A percentile compares a stretch with the other conserved stretches of the same genome.
Evolutionary conservation across 2,113 vertebrate species (phyloP).

Genomic region (Pluvialis apricaria): DNA sequence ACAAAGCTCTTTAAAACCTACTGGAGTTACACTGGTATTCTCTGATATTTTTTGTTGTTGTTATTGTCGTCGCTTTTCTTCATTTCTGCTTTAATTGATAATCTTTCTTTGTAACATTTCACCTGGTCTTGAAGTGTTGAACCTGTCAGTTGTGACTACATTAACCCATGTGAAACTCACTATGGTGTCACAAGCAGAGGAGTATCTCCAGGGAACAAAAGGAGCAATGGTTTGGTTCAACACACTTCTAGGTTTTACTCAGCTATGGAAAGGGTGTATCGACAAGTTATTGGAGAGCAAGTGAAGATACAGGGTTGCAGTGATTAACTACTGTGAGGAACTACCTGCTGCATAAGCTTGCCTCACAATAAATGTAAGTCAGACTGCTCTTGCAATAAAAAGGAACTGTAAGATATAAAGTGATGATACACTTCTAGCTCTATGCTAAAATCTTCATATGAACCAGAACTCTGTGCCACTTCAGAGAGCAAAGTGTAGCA

Average conservation of each 20-base stretch:
- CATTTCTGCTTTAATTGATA: not conserved
- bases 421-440: too few relatives aligned
- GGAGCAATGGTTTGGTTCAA: not conserved
- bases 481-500: not conserved
- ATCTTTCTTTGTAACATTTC: not conserved
- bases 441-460: not conserved
- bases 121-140: not conserved
- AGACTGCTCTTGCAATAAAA: too few relatives aligned
- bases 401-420: not conserved
- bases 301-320: too few relatives aligned
- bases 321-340: too few relatives aligned
- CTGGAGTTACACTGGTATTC: not conserved
- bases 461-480: not conserved
- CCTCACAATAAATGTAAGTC: too few relatives aligned
- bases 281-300: too few relatives aligned
- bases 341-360: too few relatives aligned
- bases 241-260: too few relatives aligned
- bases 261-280: too few relatives aligned
- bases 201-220: not conserved
- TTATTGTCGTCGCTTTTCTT: not conserved
- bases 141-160: not conserved
- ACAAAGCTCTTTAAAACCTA: not conserved
- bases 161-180: not conserved
- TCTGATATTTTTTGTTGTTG: not conserved
- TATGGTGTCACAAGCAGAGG: not conserved